Conservation (phyloP, 30 jellyfish, hydroid and myxozoan species). For the Hydractinia echinata region DNA sequence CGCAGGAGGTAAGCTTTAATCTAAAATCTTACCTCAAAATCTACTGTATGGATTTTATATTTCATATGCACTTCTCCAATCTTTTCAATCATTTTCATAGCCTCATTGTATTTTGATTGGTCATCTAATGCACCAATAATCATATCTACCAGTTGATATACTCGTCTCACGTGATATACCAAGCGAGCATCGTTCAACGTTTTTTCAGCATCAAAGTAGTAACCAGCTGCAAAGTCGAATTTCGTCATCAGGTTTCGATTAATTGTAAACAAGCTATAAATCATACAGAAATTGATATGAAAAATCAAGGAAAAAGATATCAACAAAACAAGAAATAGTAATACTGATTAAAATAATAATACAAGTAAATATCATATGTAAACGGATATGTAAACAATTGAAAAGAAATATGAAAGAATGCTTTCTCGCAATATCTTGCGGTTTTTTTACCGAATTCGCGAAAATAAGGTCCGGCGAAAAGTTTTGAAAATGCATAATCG, state of each 20-base stretch:
- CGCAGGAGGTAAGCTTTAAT: no score
- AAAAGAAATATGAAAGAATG: no score
- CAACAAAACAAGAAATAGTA: no score
- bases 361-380: no score
- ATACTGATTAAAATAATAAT: no score
- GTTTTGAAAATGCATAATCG: no score
- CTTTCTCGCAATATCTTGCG: no score
- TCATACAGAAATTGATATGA: no score
- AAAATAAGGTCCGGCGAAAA: no score
- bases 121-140: not conserved
- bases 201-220: not conserved
- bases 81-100: not conserved
- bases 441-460: no score
- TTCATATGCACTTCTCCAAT: conserved; percentile 10
- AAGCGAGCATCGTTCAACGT: conserved; percentile 18
- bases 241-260: not conserved
- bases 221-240: not conserved
- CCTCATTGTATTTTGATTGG: not conserved
- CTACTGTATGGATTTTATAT: not conserved
- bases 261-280: not conserved
- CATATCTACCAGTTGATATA: not conserved
- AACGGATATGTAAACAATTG: no score
- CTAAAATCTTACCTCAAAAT: conserved; percentile 12
- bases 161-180: conserved; percentile 16
- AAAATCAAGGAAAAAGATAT: no score